Evolutionary conservation across 2,113 vertebrate species (phyloP), one percentile per base, ranked within the genome.

Genomic region (Argyrosomus japonicus): DNA sequence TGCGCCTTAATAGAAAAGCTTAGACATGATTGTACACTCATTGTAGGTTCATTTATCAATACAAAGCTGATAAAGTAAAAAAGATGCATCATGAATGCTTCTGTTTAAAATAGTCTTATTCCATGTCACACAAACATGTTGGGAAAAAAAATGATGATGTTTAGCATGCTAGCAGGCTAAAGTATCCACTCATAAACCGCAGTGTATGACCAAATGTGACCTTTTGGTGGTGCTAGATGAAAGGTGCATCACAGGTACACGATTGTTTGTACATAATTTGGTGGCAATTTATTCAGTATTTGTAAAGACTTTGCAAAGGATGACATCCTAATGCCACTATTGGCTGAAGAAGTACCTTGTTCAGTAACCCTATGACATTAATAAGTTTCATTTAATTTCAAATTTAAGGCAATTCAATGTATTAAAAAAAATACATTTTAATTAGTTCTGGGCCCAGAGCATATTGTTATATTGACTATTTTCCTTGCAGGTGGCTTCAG

Each of bases 401-500:
- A 47, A 32, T 62, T 48, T 32, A 53, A 51, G 58, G 10, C 13
- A 43, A 21, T 15, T 36, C 36, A 36, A 8, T 36, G 36, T 40
- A 40, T 40, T 40, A 2, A 40, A 6, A 21, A 60, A 17, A 13
- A 14, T 54, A 2, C 18, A 3, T 50, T 61, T 62, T 27, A 8
- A 25, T 23, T 27, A n/a, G 29, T 54, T 10, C 11, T 54, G 43
- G 8, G 10, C 43, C 43, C 5, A 40, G 15, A 69, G 43, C 45
- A 5, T 60, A 50, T 14, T 15, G 36, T 19, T 69, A 58, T 4
- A 53, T n/a, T 13, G 25, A 36, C 50, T 32, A 3, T 76, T 75
- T 75, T 23, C 7, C 23, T 70, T 69, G 32, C 74, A 90, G 87
- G 64, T 80, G 29, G 13, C 32, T 25, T 82, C 84, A 82, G 57